Evolutionary conservation across 2,888 invertebrate species (phyloP), one percentile per base, ranked within the genome.

Genomic region (Metellina segmentata): DNA sequence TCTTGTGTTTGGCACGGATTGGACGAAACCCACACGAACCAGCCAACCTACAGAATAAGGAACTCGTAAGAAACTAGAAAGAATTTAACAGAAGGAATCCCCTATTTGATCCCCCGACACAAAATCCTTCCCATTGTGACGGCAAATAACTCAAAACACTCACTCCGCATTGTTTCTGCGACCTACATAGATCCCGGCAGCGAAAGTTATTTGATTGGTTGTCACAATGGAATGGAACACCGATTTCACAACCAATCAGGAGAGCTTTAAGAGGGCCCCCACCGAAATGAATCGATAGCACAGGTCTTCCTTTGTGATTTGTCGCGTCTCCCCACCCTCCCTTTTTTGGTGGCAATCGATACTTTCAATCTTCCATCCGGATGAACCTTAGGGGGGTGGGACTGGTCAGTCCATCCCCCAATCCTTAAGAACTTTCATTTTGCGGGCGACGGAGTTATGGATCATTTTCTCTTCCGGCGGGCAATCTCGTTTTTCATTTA

Each of bases 171-270:
- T 82, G 82, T 82, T 82, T 82, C 69, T 77, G 19, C 81, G 81
- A 81, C 88, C 81, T 81, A 88, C 88, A 88, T 81, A 87, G 52
- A 83, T 83, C 70, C 48, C 34, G 8, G 52, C 11, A 49, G 49
- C 48, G 51, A 75, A 77, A 82, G 70, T 77, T 52, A 85, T 86
- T 90, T 90, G 90, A 90, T 90, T 90, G 90, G 90, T 90, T 90
- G 90, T 90, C 90, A 90, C 81, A 90, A 86, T 86, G 75, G 77
- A 87, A 82, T 82, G 52, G 70, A 53, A 75, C 75, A 79, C 71
- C 81, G 85, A 90, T 90, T 85, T 86, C 85, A 90, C 75, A 75
- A 85, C 90, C 90, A 90, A 90, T 90, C 90, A 85, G 85, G 34
- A 75, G 51, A 53, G 71, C 85, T 86, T 90, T 81, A 85, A 90